Base-by-base conservation (phyloP, 2,888 invertebrate genomes). In the Pseudococcus viburni region DNA sequence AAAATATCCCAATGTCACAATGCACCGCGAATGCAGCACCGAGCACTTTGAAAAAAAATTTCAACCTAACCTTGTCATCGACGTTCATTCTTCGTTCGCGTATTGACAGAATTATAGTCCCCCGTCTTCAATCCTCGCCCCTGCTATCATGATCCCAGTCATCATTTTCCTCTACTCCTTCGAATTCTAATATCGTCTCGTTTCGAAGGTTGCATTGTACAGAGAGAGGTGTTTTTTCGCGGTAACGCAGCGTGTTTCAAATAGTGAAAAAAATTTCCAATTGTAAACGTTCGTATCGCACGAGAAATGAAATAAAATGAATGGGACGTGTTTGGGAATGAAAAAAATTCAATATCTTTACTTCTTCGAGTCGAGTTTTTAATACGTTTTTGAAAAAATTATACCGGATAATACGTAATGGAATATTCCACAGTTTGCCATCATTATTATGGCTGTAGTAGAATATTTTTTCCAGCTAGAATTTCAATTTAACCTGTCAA, bases 91-190 rank as follows among this genome's bases (percentile, higher is more conserved):
- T 17, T 51, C 17, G 17, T 64, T 64, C 22, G 22, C 22, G 64
- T 64, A 64, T 64, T 64, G 64, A 64, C 64, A 64, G 64, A 64
- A 64, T 77, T 77, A 39, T 77, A 77, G 77, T 33, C 26, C 77
- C 39, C 22, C 77, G 39, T 26, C 39, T 9, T 73, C 15, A 6
- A 1, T 7, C 19, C 22, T 22, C 19, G 26, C 64, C 9, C 39
- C 0, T 33, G 6, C 39, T 15, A 7, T 22, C 8, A 12, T 17
- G 3, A 2, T 26, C 73, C 9, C 73, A 19, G 22, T 26, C 73
- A 22, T 73, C 77, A 77, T 39, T 77, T 77, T 22, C 15, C 22
- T 77, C 64, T 39, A 33, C 77, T 77, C 77, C 6, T 77, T 77
- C 8, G 64, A 22, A 64, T 64, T 64, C n/a, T n/a, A 59, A 59